A percentile compares a stretch with the other conserved stretches of the same genome.
Conservation (phyloP, 2,113 vertebrate genomes). For the Megaceryle torquata region DNA sequence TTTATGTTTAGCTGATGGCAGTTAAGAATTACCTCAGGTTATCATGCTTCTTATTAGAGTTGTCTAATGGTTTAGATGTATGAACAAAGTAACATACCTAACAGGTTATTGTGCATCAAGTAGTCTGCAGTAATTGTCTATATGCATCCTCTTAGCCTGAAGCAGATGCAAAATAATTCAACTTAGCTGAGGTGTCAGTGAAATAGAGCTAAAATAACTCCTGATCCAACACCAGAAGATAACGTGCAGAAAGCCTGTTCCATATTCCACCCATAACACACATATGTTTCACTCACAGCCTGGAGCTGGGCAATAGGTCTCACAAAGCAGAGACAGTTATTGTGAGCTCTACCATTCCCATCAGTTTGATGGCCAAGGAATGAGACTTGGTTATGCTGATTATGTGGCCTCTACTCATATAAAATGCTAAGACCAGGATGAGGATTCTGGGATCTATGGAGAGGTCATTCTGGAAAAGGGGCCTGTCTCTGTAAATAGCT, state of each 20-base stretch:
- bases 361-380: not conserved
- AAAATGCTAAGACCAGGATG: not conserved
- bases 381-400: not conserved
- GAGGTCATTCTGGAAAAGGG: not conserved
- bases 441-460: not conserved
- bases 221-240: not conserved
- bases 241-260: not conserved
- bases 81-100: not conserved
- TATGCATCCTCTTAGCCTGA: not conserved
- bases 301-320: not conserved
- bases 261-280: not conserved
- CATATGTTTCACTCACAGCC: not conserved
- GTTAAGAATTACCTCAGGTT: not conserved
- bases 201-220: constrained; percentile 1
- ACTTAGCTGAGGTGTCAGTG: not conserved
- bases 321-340: not conserved
- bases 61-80: not conserved
- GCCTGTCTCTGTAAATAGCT: not conserved
- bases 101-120: not conserved
- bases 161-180: not conserved
- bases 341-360: not conserved
- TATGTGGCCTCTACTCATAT: not conserved
- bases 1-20: not conserved
- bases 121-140: not conserved
- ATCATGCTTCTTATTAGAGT: not conserved